Base-by-base conservation (phyloP, 1,140 invertebrate species). In the Diploscapter pachys region DNA sequence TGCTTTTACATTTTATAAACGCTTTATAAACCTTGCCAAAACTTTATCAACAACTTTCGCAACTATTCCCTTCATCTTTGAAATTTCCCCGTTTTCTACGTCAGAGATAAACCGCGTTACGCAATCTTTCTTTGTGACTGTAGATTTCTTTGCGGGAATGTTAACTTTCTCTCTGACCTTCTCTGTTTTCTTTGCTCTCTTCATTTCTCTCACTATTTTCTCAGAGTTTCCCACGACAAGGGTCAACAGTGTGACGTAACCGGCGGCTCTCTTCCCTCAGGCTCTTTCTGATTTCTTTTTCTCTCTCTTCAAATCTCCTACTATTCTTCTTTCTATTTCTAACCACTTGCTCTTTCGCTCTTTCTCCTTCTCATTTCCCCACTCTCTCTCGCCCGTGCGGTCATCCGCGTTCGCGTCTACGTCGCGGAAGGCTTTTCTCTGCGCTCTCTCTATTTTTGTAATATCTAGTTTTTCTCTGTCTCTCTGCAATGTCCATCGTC, bases 161-260 rank as follows among this genome's bases (percentile, higher is more conserved):
- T 54, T 48, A 6, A 55, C 52, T 11, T 54, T 55, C 66, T 68
- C 52, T 68, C 66, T 68, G 11, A 55, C 66, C n/a, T 5, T 68
- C 52, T 55, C 66, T 55, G 57, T 68, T 68, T 55, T 68, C 11
- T 68, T 13, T 9, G 57, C 66, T 68, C 66, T 68, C 66, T 54
- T 68, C 66, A 54, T 48, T 6, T 54, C 5, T 9, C 52, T n/a
- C 11, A 2, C 48, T 68, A 54, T 68, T 64, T 68, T 48, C 48
- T 54, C 66, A 68, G 11, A 31, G 31, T 31, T 68, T 68, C 66
- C 66, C 66, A 68, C 66, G 66, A 31, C 53, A 48, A 68, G 6
- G 5, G 66, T 55, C 53, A 68, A 68, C 66, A 68, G 66, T 68
- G 66, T 52, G 66, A 55, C 66, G 66, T 68, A 55, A 68, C 2